Conservation (phyloP, 2,888 invertebrate species). For the Reticulitermes lucifugus region DNA sequence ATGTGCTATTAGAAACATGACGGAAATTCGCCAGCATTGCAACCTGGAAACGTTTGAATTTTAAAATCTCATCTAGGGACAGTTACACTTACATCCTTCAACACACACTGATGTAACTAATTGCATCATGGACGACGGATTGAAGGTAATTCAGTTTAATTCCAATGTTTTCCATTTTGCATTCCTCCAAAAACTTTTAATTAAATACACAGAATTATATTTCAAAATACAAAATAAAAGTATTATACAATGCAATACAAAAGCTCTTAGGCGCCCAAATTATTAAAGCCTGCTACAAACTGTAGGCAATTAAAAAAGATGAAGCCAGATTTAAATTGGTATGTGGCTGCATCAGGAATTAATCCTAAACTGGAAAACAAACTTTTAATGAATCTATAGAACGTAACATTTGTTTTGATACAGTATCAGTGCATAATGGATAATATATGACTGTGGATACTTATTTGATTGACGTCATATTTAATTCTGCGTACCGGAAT, state of each 20-base stretch:
- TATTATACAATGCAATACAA: conserved; percentile 3
- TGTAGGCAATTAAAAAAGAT: neutral
- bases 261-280: neutral
- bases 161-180: neutral
- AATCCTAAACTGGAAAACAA: neutral
- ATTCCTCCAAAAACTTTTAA: conserved; percentile 5
- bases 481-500: no score
- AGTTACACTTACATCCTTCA: neutral
- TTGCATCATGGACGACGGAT: neutral
- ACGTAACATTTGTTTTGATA: no score
- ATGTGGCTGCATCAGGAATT: neutral
- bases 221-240: neutral
- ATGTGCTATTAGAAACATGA: neutral
- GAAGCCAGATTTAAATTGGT: neutral
- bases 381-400: neutral
- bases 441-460: no score
- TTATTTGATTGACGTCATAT: no score
- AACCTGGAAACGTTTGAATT: neutral
- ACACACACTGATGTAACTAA: neutral
- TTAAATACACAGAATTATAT: neutral
- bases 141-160: conserved; percentile 7
- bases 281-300: neutral
- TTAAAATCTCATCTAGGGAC: conserved; percentile 1
- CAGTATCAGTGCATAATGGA: no score
- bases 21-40: neutral